Evolutionary conservation across 2,888 invertebrate species (phyloP).

Genomic region (Lymantria monacha): DNA sequence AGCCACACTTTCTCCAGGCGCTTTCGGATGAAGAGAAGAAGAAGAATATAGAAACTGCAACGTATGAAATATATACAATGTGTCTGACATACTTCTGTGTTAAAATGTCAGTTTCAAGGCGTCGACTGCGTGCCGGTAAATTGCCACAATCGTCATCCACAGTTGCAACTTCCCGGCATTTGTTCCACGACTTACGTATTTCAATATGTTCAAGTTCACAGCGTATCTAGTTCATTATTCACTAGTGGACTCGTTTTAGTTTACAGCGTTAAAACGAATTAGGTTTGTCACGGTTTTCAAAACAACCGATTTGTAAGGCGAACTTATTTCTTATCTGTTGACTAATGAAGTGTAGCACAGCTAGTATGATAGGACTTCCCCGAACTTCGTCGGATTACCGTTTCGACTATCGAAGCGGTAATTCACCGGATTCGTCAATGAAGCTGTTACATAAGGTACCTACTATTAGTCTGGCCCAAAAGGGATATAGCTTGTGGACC

Average conservation of each 20-base stretch:
- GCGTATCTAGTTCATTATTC: neutral
- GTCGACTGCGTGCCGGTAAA: constrained; percentile 17
- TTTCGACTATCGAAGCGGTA: too few species aligned
- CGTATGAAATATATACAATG: constrained; percentile 19
- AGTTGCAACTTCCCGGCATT: constrained; percentile 7
- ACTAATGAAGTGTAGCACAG: too few species aligned
- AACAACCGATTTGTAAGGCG: neutral
- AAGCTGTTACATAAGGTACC: too few species aligned
- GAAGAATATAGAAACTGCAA: too few species aligned
- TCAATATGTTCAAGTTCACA: constrained; percentile 1
- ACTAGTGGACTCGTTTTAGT: neutral
- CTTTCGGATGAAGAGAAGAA: too few species aligned
- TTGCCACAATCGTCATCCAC: neutral
- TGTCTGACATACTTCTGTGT: constrained; percentile 1
- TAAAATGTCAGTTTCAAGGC: constrained; percentile 20
- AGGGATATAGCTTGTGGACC: too few species aligned
- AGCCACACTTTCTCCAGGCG: too few species aligned
- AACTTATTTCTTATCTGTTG: too few species aligned
- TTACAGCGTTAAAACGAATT: neutral
- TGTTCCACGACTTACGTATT: constrained; percentile 12
- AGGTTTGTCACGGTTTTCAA: neutral
- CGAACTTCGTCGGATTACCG: too few species aligned
- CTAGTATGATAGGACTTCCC: too few species aligned
- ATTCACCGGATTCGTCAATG: too few species aligned
- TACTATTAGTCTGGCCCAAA: too few species aligned